Evolutionary conservation across 2,888 invertebrate species (phyloP).

Genomic region (Drosophila peninsularis): DNA sequence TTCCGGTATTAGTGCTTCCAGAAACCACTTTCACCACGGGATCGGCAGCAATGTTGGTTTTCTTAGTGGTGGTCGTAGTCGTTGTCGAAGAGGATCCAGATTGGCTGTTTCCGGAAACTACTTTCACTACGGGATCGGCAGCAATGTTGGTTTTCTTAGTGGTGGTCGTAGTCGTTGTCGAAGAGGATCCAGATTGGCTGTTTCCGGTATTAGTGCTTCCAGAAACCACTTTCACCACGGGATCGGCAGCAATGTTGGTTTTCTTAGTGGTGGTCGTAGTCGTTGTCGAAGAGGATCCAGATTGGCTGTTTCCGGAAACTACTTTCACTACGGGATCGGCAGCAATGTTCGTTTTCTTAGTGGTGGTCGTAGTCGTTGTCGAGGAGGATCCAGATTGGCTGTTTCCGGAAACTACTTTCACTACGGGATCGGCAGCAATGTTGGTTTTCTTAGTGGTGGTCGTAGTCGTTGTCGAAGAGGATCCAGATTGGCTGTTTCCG

Average conservation of each 20-base stretch:
- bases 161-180: not conserved
- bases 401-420: not conserved
- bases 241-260: not conserved
- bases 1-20: not conserved
- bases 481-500: no score
- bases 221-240: not conserved
- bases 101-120: not conserved
- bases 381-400: not conserved
- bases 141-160: not conserved
- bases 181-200: not conserved
- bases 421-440: not conserved
- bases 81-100: not conserved
- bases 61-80: not conserved
- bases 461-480: no score
- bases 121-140: not conserved
- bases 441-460: no score
- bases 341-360: not conserved
- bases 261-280: constrained; percentile 9
- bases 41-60: no score
- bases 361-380: not conserved
- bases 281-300: not conserved
- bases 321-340: not conserved
- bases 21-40: not conserved
- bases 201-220: not conserved
- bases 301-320: not conserved